Percentiles rank a stretch among this genome's conserved stretches.
These are phyloP conservation scores for Thaumatotibia leucotreta DNA, from an alignment of 1,140 invertebrate genomes.

Conservation along the genomic window DNA sequence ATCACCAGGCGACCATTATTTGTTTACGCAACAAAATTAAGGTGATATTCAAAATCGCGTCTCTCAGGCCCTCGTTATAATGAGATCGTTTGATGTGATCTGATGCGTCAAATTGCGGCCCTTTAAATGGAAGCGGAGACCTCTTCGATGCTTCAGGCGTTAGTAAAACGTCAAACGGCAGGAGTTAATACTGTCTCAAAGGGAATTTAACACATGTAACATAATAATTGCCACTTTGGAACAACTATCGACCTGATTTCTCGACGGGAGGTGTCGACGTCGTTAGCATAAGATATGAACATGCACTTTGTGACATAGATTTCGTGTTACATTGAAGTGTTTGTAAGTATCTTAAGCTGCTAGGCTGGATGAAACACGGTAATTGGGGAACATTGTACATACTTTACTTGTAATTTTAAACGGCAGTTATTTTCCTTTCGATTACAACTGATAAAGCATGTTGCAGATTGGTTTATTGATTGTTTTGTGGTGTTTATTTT, in stretches of 20 bases:
- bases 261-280: not conserved
- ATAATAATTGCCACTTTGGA: constrained; percentile 7
- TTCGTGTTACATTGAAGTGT: too few species aligned
- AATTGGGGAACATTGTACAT: too few species aligned
- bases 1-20: too few species aligned
- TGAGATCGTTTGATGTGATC: constrained; percentile 39
- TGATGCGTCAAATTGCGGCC: constrained; percentile 34
- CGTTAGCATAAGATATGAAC: not conserved
- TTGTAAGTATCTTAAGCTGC: too few species aligned
- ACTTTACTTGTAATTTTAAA: too few species aligned
- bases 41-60: constrained; percentile 19
- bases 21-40: constrained; percentile 17
- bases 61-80: constrained; percentile 16
- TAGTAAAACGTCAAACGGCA: constrained; percentile 11
- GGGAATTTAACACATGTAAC: constrained; percentile 14
- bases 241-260: constrained; percentile 8
- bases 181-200: constrained; percentile 24
- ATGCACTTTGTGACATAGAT: not conserved
- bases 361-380: too few species aligned
- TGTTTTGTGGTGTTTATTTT: too few species aligned
- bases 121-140: constrained; percentile 9
- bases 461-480: too few species aligned
- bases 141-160: constrained; percentile 3
- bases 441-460: too few species aligned
- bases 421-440: too few species aligned